Percentiles rank a stretch among this genome's conserved stretches.
These are phyloP conservation scores for Bradypodion pumilum DNA, from an alignment of 2,797 vertebrate genomes.

Conservation along the genomic window DNA sequence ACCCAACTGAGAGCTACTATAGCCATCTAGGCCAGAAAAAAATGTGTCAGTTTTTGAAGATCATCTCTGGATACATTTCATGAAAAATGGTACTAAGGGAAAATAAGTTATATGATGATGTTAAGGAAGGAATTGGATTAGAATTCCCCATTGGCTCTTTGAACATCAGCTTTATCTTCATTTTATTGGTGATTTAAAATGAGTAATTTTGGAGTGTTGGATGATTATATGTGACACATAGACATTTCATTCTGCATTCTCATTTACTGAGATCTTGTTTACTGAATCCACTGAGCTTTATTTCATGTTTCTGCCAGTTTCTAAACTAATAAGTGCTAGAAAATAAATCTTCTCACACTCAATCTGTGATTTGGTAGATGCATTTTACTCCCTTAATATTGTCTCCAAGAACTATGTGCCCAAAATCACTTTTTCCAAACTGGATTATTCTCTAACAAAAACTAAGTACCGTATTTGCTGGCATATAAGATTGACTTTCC, in stretches of 20 bases:
- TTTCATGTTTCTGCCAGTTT: background rate
- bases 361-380: background rate
- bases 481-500: too few relatives aligned
- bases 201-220: slow-evolving; percentile 1
- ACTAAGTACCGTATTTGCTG: too few relatives aligned
- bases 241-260: slow-evolving; percentile 12
- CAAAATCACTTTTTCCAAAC: background rate
- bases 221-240: slow-evolving; percentile 23
- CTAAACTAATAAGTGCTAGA: background rate
- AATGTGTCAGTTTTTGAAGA: background rate
- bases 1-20: background rate
- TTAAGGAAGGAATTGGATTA: slow-evolving; percentile 15
- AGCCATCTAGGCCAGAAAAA: too few relatives aligned
- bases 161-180: slow-evolving; percentile 7
- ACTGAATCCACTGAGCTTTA: background rate
- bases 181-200: slow-evolving; percentile 8
- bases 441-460: slow-evolving; percentile 5
- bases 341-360: slow-evolving; percentile 10
- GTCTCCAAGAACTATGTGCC: background rate
- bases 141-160: slow-evolving; percentile 23
- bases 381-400: background rate
- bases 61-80: slow-evolving; percentile 14
- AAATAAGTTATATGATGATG: slow-evolving; percentile 14
- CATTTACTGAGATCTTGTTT: too few relatives aligned
- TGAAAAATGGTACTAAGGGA: background rate